Base-by-base conservation (phyloP, 2,888 invertebrate species). In the Eupithecia vulgata region DNA sequence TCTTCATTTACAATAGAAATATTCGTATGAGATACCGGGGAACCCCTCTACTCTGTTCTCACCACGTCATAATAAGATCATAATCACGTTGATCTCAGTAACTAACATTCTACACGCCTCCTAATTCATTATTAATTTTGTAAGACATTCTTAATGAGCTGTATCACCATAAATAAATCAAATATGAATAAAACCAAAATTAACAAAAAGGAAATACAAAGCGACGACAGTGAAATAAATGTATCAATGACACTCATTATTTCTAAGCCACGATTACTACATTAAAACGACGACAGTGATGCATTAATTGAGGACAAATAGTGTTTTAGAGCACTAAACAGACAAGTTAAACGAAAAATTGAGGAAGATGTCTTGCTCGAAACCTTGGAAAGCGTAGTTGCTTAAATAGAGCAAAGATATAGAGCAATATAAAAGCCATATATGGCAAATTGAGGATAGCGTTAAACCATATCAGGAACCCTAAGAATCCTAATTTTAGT, bases 401-500 rank as follows among this genome's bases (percentile, higher is more conserved):
- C 61, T 34, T 42, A 65, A 40, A 40, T 65, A 65, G 42, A 65
- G 67, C 48, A 67, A 30, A 67, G 30, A n/a, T 67, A 45, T 48
- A 34, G 67, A 67, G 67, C 40, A 65, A 42, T 40, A 40, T 21
- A 21, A 21, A 73, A 62, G 68, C 52, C 67, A 70, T 74, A 71
- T 40, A 65, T 15, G 13, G 40, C 74, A 72, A 71, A 71, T 69
- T 69, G 45, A 69, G 69, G 69, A 77, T 68, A 64, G 68, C 34
- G 57, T 67, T 79, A 52, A 67, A 73, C 72, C 73, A 77, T 78
- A 76, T 77, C 71, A 73, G 48, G 68, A 79, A 75, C 71, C 77
- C 62, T 45, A 73, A 61, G 78, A 78, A 81, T 82, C 81, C 85
- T 84, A 86, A 88, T 84, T 85, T 83, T 80, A 84, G 84, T 79